Percentiles rank a stretch among this genome's conserved stretches.
Conservation (phyloP, 2,888 invertebrate species). For the Sesia bembeciformis region DNA sequence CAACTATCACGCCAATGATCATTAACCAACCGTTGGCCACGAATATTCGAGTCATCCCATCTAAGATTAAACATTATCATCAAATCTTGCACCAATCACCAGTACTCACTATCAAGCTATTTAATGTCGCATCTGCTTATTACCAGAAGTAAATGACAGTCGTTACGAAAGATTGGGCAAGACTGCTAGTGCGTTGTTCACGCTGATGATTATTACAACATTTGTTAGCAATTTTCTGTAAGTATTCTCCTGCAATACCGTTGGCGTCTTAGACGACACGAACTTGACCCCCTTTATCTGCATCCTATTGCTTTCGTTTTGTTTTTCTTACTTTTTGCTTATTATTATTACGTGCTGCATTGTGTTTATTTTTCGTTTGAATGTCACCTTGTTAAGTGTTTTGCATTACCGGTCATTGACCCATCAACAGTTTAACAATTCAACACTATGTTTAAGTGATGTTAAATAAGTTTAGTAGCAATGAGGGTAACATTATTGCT, state of each 20-base stretch:
- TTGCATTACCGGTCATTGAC: too few relatives aligned
- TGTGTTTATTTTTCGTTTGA: too few relatives aligned
- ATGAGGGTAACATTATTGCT: too few relatives aligned
- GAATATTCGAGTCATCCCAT: neutral
- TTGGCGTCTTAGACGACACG: conserved; percentile 8
- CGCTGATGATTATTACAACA: conserved; percentile 1
- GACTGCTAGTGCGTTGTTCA: neutral
- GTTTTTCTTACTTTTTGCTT: too few relatives aligned
- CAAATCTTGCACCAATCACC: neutral
- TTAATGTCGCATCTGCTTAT: neutral
- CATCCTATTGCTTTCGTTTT: too few relatives aligned
- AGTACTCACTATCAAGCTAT: neutral
- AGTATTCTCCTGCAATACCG: conserved; percentile 9
- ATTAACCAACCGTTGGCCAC: neutral
- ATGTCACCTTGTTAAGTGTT: too few relatives aligned
- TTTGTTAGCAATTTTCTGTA: conserved; percentile 1
- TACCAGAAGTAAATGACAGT: neutral
- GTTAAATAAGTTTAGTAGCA: too few relatives aligned
- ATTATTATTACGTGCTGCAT: too few relatives aligned
- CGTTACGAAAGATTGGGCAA: conserved; percentile 1
- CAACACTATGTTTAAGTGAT: too few relatives aligned
- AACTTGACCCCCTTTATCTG: conserved; percentile 14
- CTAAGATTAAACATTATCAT: neutral
- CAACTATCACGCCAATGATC: too few relatives aligned
- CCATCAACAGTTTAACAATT: too few relatives aligned